Evolutionary conservation across 2,113 vertebrate species (phyloP).

Genomic region (Thamnophis sirtalis): DNA sequence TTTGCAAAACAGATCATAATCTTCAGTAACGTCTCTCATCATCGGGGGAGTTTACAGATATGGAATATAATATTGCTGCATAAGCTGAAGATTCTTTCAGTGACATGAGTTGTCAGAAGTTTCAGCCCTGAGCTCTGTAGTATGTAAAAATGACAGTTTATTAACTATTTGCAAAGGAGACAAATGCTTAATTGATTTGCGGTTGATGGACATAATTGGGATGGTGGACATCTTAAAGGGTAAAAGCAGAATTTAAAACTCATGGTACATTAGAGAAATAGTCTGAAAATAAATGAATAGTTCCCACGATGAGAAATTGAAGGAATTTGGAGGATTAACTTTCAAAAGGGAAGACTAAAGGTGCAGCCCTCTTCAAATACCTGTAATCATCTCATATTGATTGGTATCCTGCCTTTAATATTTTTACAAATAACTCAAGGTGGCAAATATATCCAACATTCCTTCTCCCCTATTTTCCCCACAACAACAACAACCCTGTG

Average conservation of each 20-base stretch:
- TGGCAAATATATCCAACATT: background rate
- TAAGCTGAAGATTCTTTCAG: background rate
- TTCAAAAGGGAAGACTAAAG: background rate
- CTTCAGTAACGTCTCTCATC: background rate
- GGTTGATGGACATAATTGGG: background rate
- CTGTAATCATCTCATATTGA: background rate
- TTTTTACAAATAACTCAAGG: background rate
- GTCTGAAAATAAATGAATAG: background rate
- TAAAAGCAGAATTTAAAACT: background rate
- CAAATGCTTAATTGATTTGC: background rate
- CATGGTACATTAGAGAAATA: background rate
- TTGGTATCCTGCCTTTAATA: background rate
- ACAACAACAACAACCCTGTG: background rate
- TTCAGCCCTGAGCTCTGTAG: background rate
- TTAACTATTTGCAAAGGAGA: background rate
- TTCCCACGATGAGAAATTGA: background rate
- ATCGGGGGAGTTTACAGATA: background rate
- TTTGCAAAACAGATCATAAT: background rate
- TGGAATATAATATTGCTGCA: background rate
- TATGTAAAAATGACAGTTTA: background rate
- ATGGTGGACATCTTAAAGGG: background rate
- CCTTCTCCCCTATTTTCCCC: background rate
- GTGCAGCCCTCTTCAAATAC: background rate
- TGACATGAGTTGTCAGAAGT: background rate
- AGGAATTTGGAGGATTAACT: background rate